Evolutionary conservation across 2,888 invertebrate genomes (phyloP).

Genomic region (Rutpela maculata): DNA sequence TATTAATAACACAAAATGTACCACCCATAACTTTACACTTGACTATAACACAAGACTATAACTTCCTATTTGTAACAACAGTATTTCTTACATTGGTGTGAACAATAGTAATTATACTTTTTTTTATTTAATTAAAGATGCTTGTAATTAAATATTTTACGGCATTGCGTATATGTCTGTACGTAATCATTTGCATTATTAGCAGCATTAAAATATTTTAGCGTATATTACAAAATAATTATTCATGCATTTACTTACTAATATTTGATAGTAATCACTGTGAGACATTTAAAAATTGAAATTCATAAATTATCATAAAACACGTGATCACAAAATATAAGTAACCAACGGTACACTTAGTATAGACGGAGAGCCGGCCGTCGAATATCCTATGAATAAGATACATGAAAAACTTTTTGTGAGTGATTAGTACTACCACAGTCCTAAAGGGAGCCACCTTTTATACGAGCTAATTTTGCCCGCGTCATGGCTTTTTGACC

Average conservation of each 20-base stretch:
- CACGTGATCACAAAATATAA: too few species aligned
- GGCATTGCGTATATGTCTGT: conserved; percentile 1
- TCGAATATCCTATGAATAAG: too few species aligned
- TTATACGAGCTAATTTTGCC: too few species aligned
- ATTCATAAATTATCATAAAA: too few species aligned
- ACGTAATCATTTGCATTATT: conserved; percentile 10
- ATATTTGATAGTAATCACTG: not conserved
- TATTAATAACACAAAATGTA: not conserved
- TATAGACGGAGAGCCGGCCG: too few species aligned
- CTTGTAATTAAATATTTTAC: conserved; percentile 16
- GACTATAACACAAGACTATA: not conserved
- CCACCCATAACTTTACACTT: not conserved
- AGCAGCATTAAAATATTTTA: not conserved
- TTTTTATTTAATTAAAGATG: conserved; percentile 9
- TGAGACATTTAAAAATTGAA: not conserved
- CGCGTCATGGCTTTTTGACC: too few species aligned
- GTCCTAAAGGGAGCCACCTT: too few species aligned
- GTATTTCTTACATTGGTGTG: conserved; percentile 4
- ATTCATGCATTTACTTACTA: not conserved
- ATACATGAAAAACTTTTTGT: too few species aligned
- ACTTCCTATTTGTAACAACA: conserved; percentile 21
- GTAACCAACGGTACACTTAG: too few species aligned
- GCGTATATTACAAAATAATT: not conserved
- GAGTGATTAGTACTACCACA: too few species aligned
- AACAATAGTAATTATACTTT: conserved; percentile 16